Base-by-base conservation (phyloP, 2,888 invertebrate genomes). In the Microchrysa polita region DNA sequence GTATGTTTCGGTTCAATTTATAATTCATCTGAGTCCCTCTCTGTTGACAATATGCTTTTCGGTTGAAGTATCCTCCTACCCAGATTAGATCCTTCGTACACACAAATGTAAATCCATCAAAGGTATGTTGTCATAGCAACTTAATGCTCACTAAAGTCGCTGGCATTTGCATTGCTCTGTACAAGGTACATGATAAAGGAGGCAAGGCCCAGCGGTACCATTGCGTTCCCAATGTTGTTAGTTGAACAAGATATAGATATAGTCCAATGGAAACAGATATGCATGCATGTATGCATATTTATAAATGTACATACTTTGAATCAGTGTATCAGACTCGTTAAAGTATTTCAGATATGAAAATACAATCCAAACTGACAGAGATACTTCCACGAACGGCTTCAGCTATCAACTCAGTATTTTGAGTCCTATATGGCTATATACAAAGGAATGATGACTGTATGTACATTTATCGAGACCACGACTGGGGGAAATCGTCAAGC, bases 81-180 rank as follows among this genome's bases (percentile, higher is more conserved):
- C n/a, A n/a, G n/a, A n/a, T n/a, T 7, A 22, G 48, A 23, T 57
- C 34, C 18, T 44, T 40, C 55, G 12, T 69, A 34, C 57, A 69
- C 14, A 18, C 18, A 63, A 73, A 73, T 63, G 73, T 61, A 73
- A 73, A 73, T 53, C 63, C 73, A 60, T 60, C 61, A 60, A 73
- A 73, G 60, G 73, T 53, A 60, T 48, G 73, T 73, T 73, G 73
- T 63, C 73, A 73, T 73, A 63, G 73, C 53, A 73, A 73, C 63
- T 63, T 73, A 73, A 73, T 63, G 73, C 73, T 63, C 22, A 63
- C 63, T 73, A 60, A 73, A 73, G 61, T 63, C 61, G 52, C 48
- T 44, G 44, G 22, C 20, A 57, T 55, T 71, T 57, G 14, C 42
- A 71, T 5, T 48, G 20, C 61, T n/a, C n/a, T 5, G 27, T 7